Evolutionary conservation across 2,888 invertebrate genomes (phyloP).

Genomic region (Andrena fulva): DNA sequence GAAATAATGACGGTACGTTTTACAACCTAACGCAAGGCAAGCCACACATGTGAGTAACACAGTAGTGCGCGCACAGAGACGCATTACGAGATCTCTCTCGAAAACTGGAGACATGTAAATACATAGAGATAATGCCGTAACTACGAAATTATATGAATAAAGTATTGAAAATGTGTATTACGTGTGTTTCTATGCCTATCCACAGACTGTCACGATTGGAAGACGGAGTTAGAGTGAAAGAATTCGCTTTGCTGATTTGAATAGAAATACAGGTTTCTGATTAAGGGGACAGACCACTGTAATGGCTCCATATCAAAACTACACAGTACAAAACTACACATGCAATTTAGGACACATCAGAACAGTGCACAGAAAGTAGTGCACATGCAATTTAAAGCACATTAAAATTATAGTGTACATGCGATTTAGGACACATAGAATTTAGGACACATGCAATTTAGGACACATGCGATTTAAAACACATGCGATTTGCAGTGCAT

Average conservation of each 20-base stretch:
- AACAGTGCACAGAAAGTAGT: no score
- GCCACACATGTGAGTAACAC: constrained; percentile 26
- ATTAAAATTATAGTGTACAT: no score
- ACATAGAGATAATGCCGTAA: constrained; percentile 77
- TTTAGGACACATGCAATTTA: no score
- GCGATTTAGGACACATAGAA: no score
- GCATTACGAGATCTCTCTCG: constrained; percentile 68
- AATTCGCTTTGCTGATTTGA: not conserved
- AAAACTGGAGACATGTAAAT: constrained; percentile 74
- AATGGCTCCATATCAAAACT: no score
- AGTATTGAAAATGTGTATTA: constrained; percentile 70
- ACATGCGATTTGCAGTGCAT: no score
- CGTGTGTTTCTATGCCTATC: not conserved
- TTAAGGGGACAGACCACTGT: no score
- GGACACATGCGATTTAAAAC: no score
- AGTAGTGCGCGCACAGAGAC: constrained; percentile 62
- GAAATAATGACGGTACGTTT: constrained; percentile 45
- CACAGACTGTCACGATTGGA: not conserved
- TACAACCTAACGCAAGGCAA: constrained; percentile 40
- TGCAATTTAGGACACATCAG: no score
- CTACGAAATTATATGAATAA: constrained; percentile 79
- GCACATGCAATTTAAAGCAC: no score
- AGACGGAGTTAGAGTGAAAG: not conserved
- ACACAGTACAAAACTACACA: no score
- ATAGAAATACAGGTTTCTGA: no score